Conservation (phyloP, 2,797 vertebrate genomes). For the Ciconia nigra region DNA sequence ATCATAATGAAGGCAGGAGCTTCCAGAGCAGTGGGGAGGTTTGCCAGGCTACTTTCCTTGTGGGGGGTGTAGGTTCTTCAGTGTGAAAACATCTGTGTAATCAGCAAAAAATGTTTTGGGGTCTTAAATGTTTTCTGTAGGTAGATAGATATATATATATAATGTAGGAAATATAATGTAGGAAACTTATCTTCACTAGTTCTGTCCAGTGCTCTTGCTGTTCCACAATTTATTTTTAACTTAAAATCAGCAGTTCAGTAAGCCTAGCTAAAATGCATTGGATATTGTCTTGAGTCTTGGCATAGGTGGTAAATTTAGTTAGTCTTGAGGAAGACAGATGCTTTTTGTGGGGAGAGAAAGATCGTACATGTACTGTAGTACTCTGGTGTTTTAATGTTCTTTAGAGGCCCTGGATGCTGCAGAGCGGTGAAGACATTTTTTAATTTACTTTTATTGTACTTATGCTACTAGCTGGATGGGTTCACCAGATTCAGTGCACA, state of each 20-base stretch:
- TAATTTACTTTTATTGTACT: not conserved
- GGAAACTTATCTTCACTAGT: not conserved
- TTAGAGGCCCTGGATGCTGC: not conserved
- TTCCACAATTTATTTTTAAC: not conserved
- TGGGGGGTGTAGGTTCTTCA: not conserved
- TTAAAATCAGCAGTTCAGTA: not conserved
- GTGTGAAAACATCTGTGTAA: not conserved
- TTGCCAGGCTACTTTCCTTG: not conserved
- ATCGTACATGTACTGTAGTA: accelerated
- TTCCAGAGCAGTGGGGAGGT: not conserved
- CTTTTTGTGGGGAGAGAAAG: not conserved
- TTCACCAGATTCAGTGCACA: constrained; percentile 6
- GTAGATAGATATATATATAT: not conserved
- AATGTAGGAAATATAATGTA: not conserved
- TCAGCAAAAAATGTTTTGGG: not conserved
- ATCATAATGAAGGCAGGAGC: not conserved
- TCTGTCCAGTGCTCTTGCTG: not conserved
- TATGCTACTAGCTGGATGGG: not conserved
- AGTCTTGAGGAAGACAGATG: not conserved
- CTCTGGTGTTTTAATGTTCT: not conserved
- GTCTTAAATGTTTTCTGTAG: not conserved
- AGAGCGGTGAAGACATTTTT: not conserved
- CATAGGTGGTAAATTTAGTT: not conserved
- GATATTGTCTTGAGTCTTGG: not conserved
- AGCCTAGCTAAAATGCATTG: not conserved